These are phyloP conservation scores for Agrilus planipennis DNA, from an alignment of 1,140 invertebrate genomes.

Conservation along the genomic window DNA sequence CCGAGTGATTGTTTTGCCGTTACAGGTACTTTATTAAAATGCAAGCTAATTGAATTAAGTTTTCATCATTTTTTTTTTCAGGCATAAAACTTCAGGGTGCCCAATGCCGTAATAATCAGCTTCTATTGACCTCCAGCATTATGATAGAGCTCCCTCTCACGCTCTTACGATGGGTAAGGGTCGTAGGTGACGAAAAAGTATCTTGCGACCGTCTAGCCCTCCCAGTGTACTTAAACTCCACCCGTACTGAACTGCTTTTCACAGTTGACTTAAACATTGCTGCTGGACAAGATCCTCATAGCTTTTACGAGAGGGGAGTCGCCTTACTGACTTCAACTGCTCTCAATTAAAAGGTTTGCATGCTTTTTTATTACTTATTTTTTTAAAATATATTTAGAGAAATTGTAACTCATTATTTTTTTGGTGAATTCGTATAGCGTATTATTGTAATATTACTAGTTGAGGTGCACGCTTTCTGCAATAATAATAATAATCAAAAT, in stretches of 20 bases:
- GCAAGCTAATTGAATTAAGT: conserved; percentile 3
- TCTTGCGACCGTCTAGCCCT: conserved; percentile 64
- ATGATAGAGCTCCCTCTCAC: conserved; percentile 87
- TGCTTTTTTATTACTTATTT: too few species aligned
- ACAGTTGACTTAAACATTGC: conserved; percentile 89
- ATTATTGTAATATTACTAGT: too few species aligned
- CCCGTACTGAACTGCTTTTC: conserved; percentile 86
- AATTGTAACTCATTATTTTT: too few species aligned
- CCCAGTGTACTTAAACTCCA: conserved; percentile 95
- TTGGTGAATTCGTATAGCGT: too few species aligned
- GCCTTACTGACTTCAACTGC: conserved; percentile 85
- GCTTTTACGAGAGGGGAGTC: conserved; percentile 95
- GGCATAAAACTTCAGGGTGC: conserved; percentile 93
- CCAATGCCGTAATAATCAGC: conserved; percentile 78
- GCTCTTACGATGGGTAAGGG: conserved; percentile 68
- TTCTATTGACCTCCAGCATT: conserved; percentile 86
- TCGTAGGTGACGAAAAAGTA: conserved; percentile 40
- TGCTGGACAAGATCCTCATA: conserved; percentile 73
- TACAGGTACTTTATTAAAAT: conserved; percentile 35
- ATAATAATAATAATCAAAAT: too few species aligned
- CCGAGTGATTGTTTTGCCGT: conserved; percentile 75
- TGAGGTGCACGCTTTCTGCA: too few species aligned
- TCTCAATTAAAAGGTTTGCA: conserved; percentile 74
- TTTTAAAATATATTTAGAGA: too few species aligned
- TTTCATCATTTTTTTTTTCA: conserved; percentile 24